phyloP scores from a whole-genome alignment of 1,140 invertebrate genomes.

The Dinothrombium tinctorium region DNA sequence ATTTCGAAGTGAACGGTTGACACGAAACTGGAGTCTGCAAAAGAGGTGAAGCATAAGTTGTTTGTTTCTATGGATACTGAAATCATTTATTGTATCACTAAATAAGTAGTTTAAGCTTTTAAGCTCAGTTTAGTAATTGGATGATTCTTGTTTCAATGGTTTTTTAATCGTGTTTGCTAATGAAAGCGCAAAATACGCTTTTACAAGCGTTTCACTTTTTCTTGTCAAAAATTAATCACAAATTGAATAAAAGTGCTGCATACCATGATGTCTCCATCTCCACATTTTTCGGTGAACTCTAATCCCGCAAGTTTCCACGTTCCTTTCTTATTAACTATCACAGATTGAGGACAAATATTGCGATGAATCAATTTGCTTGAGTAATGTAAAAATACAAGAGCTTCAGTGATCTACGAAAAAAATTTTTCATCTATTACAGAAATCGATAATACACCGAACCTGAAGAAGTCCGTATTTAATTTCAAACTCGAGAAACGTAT shows the following conservation, averaged over 20 bases:
- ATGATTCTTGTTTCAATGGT: too few species aligned
- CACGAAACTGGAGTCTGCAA: background rate
- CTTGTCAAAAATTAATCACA: too few species aligned
- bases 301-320: slow-evolving; percentile 89
- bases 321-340: slow-evolving; percentile 76
- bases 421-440: background rate
- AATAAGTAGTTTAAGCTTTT: too few species aligned
- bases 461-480: slow-evolving; percentile 76
- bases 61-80: too few species aligned
- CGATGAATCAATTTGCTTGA: slow-evolving; percentile 58
- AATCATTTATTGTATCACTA: too few species aligned
- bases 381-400: slow-evolving; percentile 70
- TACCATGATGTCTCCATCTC: slow-evolving; percentile 17
- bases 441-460: slow-evolving; percentile 27
- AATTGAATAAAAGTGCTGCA: too few species aligned
- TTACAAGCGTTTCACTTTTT: too few species aligned
- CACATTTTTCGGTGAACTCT: slow-evolving; percentile 44
- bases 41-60: too few species aligned
- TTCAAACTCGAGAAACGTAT: slow-evolving; percentile 68
- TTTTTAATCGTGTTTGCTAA: too few species aligned
- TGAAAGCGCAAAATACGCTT: too few species aligned
- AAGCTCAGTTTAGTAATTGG: too few species aligned
- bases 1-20: slow-evolving; percentile 49
- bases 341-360: slow-evolving; percentile 74
- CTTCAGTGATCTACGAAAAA: slow-evolving; percentile 58